Evolutionary conservation across 2,888 invertebrate species (phyloP).

Genomic region (Amitus sp.): DNA sequence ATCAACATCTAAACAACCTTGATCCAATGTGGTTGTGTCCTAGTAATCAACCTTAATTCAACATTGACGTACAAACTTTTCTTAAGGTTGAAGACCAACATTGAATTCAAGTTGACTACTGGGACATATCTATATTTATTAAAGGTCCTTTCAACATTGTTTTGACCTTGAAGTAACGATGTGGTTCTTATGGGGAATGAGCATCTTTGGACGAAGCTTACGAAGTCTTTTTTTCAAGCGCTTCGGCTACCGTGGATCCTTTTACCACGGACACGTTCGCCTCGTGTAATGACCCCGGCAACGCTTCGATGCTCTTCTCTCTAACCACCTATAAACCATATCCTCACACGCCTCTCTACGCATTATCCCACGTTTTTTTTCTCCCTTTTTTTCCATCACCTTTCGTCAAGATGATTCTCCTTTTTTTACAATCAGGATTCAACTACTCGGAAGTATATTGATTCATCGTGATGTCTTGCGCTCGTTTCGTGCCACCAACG

Average conservation of each 20-base stretch:
- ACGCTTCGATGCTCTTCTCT: conserved; percentile 50
- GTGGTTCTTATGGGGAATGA: conserved; percentile 35
- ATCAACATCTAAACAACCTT: too few relatives aligned
- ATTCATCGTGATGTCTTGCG: too few relatives aligned
- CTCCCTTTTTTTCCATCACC: conserved; percentile 16
- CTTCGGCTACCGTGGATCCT: conserved; percentile 26
- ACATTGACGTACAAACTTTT: too few relatives aligned
- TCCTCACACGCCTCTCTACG: conserved; percentile 19
- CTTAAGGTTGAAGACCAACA: too few relatives aligned
- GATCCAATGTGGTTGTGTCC: too few relatives aligned
- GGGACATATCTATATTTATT: too few relatives aligned
- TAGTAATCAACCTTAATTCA: too few relatives aligned
- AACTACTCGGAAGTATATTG: conserved; percentile 3
- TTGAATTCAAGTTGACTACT: too few relatives aligned
- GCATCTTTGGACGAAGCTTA: conserved; percentile 20
- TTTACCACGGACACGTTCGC: conserved; percentile 56
- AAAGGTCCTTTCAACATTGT: too few relatives aligned
- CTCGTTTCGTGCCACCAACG: too few relatives aligned
- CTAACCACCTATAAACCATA: conserved; percentile 41
- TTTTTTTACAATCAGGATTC: conserved; percentile 8
- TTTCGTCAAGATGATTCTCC: background rate
- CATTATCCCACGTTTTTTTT: conserved; percentile 34
- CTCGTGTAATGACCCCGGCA: conserved; percentile 48
- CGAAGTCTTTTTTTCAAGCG: conserved; percentile 22
- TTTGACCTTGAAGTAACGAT: too few relatives aligned